phyloP scores from a whole-genome alignment of 1,140 invertebrate genomes.

The Medauroidea extradentata region DNA sequence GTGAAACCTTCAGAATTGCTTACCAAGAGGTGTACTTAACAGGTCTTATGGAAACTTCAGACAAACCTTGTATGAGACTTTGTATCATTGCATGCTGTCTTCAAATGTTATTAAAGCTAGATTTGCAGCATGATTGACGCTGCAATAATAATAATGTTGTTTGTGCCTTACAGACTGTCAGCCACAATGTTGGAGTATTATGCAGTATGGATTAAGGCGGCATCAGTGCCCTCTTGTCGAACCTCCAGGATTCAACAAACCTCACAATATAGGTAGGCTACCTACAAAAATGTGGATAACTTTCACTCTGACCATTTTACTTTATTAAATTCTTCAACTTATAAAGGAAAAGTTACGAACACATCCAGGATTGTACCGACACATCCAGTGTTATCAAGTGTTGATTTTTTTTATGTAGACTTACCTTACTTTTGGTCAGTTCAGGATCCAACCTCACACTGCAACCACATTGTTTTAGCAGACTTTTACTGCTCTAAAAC shows the following conservation, averaged over 20 bases:
- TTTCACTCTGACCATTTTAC: background rate
- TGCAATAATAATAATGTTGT: background rate
- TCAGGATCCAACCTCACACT: no score
- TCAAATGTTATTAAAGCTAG: background rate
- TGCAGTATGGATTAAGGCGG: slow-evolving; percentile 1
- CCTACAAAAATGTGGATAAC: no score
- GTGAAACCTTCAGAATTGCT: no score
- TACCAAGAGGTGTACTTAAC: no score
- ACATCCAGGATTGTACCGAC: background rate
- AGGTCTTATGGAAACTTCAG: no score
- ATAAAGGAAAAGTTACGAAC: background rate
- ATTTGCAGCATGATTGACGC: background rate
- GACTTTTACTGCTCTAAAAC: no score
- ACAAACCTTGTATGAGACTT: no score
- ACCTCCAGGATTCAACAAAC: background rate
- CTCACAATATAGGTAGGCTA: slow-evolving; percentile 11
- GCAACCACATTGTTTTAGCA: no score
- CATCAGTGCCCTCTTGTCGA: background rate
- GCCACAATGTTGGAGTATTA: background rate
- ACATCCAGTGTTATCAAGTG: background rate
- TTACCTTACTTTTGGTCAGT: no score
- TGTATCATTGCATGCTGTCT: no score
- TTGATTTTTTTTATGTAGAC: background rate
- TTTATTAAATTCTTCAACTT: background rate
- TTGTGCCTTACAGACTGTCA: background rate